Conservation (phyloP, 2,113 vertebrate genomes). For the Zosterops hypoxanthus region DNA sequence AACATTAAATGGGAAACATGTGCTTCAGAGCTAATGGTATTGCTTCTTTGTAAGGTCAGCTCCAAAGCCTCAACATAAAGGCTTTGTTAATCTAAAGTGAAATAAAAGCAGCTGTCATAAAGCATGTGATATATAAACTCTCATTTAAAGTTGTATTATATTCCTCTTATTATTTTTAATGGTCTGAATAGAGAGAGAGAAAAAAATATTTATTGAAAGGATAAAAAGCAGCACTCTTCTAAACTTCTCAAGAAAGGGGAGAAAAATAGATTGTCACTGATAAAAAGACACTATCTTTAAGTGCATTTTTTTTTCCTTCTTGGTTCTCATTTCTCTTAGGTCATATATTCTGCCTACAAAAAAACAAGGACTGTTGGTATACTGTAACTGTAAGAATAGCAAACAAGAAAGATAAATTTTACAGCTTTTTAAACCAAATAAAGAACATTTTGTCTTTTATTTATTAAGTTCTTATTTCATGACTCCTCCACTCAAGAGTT, state of each 20-base stretch:
- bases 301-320: rapidly evolving
- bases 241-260: not conserved
- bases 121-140: constrained; percentile 67
- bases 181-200: constrained; percentile 50
- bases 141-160: constrained; percentile 64
- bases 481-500: not conserved
- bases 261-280: not conserved
- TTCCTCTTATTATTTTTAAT: constrained; percentile 75
- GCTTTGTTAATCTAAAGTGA: constrained; percentile 73
- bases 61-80: constrained; percentile 63
- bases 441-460: not conserved
- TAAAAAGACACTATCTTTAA: not conserved
- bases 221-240: constrained; percentile 39
- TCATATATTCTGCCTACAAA: not conserved
- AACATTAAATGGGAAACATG: constrained; percentile 77
- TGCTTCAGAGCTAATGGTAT: constrained; percentile 65
- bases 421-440: not conserved
- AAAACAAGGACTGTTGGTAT: not conserved
- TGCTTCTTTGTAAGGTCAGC: constrained; percentile 64
- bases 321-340: not conserved
- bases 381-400: not conserved
- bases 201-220: constrained; percentile 60
- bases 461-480: not conserved
- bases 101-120: constrained; percentile 77
- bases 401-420: not conserved